Conservation (phyloP, 2,797 vertebrate genomes). For the Manis crassicaudata region DNA sequence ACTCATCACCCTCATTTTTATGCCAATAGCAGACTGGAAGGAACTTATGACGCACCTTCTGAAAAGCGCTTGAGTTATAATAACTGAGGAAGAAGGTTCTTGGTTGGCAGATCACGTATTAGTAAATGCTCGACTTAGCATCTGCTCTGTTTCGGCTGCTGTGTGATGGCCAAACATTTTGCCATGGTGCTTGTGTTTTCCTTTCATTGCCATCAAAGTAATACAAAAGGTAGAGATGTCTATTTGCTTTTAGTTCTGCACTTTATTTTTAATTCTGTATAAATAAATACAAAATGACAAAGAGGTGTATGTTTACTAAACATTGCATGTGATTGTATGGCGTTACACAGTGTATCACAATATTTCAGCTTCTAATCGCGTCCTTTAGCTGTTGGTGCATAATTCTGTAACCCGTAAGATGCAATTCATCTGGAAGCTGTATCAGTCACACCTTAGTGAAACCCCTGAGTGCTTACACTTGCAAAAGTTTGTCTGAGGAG, state of each 20-base stretch:
- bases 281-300: conserved; percentile 87
- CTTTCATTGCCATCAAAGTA: conserved; percentile 32
- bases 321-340: conserved; percentile 85
- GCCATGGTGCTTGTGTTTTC: conserved; percentile 8
- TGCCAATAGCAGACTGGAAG: neutral
- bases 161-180: conserved; percentile 15
- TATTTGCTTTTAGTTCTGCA: conserved; percentile 81
- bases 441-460: conserved; percentile 82
- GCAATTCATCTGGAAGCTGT: conserved; percentile 81
- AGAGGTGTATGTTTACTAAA: conserved; percentile 85
- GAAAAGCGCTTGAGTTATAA: conserved; percentile 39
- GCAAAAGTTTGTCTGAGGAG: conserved; percentile 81
- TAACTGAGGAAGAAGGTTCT: conserved; percentile 11
- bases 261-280: conserved; percentile 86
- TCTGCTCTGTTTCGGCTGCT: conserved; percentile 37
- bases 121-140: neutral
- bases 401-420: conserved; percentile 81
- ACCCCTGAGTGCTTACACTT: conserved; percentile 84
- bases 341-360: conserved; percentile 84
- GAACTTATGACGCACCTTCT: conserved; percentile 3
- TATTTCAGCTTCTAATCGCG: conserved; percentile 83
- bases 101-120: neutral
- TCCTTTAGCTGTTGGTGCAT: conserved; percentile 83
- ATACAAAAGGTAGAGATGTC: neutral
- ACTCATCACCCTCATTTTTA: neutral